Base-by-base conservation (phyloP, 2,113 vertebrate genomes). In the Maccullochella peelii region DNA sequence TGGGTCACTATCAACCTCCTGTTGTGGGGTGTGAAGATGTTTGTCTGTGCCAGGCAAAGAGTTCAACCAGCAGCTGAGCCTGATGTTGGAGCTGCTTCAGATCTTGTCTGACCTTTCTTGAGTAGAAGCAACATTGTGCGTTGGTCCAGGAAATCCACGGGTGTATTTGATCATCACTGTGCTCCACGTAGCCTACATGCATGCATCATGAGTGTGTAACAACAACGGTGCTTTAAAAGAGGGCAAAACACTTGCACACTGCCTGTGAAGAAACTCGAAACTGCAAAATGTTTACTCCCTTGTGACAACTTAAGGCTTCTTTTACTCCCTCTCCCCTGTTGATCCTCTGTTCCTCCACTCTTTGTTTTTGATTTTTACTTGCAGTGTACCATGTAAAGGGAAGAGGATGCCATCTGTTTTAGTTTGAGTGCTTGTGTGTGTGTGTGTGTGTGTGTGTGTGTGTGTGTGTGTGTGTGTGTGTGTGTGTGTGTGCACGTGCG, bases 1-100 rank as follows among this genome's bases (percentile, higher is more conserved):
- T 30, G 69, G 86, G 78, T 82, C 82, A 63, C 85, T 75, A 69
- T 85, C 85, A 85, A 65, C 75, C 66, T 85, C 83, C 63, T 84
- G 68, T 57, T 80, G 68, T 38, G 55, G 55, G 71, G 65, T 70
- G 80, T 74, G 73, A 80, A 73, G 74, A 79, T 12, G 59, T 83
- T 65, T 63, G 59, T 78, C 27, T 62, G 76, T 83, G 67, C 50
- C 76, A 84, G 74, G 36, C 62, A 61, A 61, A 72, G 68, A 80
- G 63, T 62, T 67, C 52, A 87, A 83, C 36, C 59, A 79, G 21
- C 42, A 50, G 52, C 76, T 66, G 25, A 62, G 18, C 36, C 38
- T 82, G 21, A 5, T 27, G 40, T 18, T 71, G 52, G 80, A 81
- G 57, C 55, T 49, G 27, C 61, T 68, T 83, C 63, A 73, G 42